Percentiles rank a stretch among this genome's conserved stretches.
These are phyloP conservation scores for Therioaphis trifolii DNA, from an alignment of 2,888 invertebrate genomes.

Conservation along the genomic window DNA sequence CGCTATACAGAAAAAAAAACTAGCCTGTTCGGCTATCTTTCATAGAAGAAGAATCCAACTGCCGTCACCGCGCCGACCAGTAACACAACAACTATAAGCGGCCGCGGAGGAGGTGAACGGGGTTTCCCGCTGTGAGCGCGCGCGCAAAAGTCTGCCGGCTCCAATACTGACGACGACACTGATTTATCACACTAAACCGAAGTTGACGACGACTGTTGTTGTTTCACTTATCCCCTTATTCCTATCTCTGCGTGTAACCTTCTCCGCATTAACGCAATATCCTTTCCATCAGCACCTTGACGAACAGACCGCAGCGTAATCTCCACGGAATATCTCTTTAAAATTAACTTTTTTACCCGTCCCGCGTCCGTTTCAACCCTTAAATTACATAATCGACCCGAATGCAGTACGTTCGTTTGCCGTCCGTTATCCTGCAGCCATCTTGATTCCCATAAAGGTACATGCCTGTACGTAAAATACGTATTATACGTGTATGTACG, in stretches of 20 bases:
- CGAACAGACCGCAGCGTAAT: slow-evolving; percentile 5
- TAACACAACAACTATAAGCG: slow-evolving; percentile 7
- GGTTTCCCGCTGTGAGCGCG: slow-evolving; percentile 47
- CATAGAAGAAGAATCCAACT: slow-evolving; percentile 33
- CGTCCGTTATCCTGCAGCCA: too few species aligned
- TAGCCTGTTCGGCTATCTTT: slow-evolving; percentile 32
- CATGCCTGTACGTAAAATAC: too few species aligned
- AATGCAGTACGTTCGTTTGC: not conserved
- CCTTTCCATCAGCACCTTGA: slow-evolving; percentile 31
- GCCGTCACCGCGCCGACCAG: slow-evolving; percentile 27
- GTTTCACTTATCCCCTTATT: slow-evolving; percentile 33
- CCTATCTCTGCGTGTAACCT: not conserved
- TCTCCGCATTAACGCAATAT: not conserved
- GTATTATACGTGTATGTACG: too few species aligned
- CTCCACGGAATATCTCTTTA: slow-evolving; percentile 5
- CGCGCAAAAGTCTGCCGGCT: slow-evolving; percentile 55
- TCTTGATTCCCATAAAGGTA: too few species aligned
- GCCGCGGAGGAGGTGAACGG: slow-evolving; percentile 30
- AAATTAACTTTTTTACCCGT: not conserved
- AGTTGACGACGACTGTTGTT: slow-evolving; percentile 35
- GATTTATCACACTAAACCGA: slow-evolving; percentile 32
- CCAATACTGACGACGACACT: slow-evolving; percentile 35
- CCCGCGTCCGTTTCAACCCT: not conserved
- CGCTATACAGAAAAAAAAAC: not conserved
- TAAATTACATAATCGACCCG: not conserved